Evolutionary conservation across 2,888 invertebrate species (phyloP), one percentile per base, ranked within the genome.

Genomic region (Chesias legatella): DNA sequence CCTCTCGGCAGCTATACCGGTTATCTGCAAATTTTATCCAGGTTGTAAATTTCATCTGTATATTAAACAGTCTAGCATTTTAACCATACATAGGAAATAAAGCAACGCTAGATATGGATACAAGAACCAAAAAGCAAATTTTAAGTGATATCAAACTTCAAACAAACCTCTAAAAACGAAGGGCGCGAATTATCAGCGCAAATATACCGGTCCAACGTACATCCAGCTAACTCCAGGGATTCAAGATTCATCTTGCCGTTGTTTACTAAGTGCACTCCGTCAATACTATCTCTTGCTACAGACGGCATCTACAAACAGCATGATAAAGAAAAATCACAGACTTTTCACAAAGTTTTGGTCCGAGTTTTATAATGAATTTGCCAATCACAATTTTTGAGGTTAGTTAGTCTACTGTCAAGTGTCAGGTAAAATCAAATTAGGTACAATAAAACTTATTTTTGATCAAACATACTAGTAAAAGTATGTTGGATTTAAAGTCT

Each of bases 181-280:
- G 94, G 94, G 73, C 93, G 93, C 73, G 90, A 90, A 75, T 90
- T 92, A 74, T 95, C 95, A 39, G 89, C 83, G 41, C 79, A 79
- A 53, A 94, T 90, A 58, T 93, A 93, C 77, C 92, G 93, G 72
- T 96, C 96, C 24, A 97, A 85, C 79, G 93, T 93, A 71, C 92
- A 92, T 25, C 94, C 94, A 32, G 95, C 95, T 58, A 93, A 84
- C 78, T 95, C 95, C 58, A 95, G 82, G 36, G 92, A 90, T 62
- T 94, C 94, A 26, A 88, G 71, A 66, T 90, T 90, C 84, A 89
- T 86, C 64, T 83, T 88, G 39, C 67, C 71, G 54, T 70, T 68
- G 54, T 85, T 79, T 46, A 58, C 59, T 41, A 70, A 64, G 45
- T 69, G 71, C 42, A 73, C 56, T 52, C 61, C 58, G 47, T 82